Base-by-base conservation (phyloP, 2,888 invertebrate genomes). In the Eupithecia abbreviata region DNA sequence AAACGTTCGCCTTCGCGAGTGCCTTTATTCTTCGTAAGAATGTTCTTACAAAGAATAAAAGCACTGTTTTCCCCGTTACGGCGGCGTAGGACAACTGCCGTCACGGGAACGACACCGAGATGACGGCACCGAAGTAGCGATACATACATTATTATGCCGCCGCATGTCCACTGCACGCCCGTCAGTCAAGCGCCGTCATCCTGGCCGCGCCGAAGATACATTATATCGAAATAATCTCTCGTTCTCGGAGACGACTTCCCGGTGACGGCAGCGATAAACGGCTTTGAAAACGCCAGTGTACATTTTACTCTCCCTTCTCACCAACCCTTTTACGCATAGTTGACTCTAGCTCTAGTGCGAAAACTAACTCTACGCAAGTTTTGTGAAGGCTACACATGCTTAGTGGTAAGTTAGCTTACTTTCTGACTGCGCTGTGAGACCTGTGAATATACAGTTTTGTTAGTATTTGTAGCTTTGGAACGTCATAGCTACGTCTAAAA, bases 341-440 rank as follows among this genome's bases (percentile, higher is more conserved):
- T 3, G 4, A n/a, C 55, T 2, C 18, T 62, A 62, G 9, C 30
- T 62, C 62, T 62, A 30, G 62, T 62, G 62, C 62, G 12, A 10
- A 12, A 62, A 62, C 30, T 62, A 30, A 62, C 62, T 62, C 47
- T 69, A 69, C 69, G 49, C 49, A 47, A 80, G 78, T 81, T 82
- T 73, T 83, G 81, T 78, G 83, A 83, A 81, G 83, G 82, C 84
- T 86, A 86, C 83, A 86, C 94, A 94, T 94, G 94, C 93, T 90
- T 86, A 89, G 82, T 89, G 87, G 81, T 80, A 83, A 85, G 78
- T 85, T 87, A 85, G 90, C 94, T 95, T 95, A 95, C 94, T 95
- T 93, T 95, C 94, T 87, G 94, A 93, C 93, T 93, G 89, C 91
- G 86, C 90, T 87, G 94, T 94, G 90, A 95, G 94, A 94, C 94